Base-by-base conservation (phyloP, 2,888 invertebrate species). In the Agriopis marginaria region DNA sequence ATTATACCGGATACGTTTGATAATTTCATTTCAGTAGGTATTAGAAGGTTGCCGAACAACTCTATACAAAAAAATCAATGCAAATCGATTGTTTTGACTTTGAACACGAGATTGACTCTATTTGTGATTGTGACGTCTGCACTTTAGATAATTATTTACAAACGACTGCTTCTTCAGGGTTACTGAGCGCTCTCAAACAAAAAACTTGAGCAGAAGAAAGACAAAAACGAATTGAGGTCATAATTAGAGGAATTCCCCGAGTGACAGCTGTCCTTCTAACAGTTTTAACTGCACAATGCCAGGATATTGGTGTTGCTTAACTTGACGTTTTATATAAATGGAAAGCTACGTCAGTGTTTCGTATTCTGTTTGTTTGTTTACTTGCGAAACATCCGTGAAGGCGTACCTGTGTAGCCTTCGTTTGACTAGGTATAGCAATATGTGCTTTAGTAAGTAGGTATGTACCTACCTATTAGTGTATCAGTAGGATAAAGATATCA, bases 1-100 rank as follows among this genome's bases (percentile, higher is more conserved):
- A 83, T 89, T 23, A 23, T 32, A 84, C 90, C 91, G 90, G 91
- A 90, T 89, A 86, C 83, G 81, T 79, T 81, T 80, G 80, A 85
- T 82, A 86, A 32, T 32, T 82, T 86, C 78, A 80, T 85, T 84
- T 82, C 77, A 83, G 85, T 23, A 23, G 17, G 17, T 81, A 81
- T 85, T 84, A 88, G 86, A 89, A 89, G 87, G 89, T 86, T 88
- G 80, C 74, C 74, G 79, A 75, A 75, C 81, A 72, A 79, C 77
- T 82, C 76, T 81, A 82, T 83, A 83, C 82, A 82, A 59, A 59
- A 59, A 32, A 32, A 32, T 32, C 75, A 76, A 76, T 73, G 63
- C 66, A 70, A 71, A 75, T 71, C 61, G 63, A 74, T 70, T 66
- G 63, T 67, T 63, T 63, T 62, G 65, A 70, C 58, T 64, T 56